Evolutionary conservation across 2,888 invertebrate species (phyloP).

Genomic region (Diogma glabrata): DNA sequence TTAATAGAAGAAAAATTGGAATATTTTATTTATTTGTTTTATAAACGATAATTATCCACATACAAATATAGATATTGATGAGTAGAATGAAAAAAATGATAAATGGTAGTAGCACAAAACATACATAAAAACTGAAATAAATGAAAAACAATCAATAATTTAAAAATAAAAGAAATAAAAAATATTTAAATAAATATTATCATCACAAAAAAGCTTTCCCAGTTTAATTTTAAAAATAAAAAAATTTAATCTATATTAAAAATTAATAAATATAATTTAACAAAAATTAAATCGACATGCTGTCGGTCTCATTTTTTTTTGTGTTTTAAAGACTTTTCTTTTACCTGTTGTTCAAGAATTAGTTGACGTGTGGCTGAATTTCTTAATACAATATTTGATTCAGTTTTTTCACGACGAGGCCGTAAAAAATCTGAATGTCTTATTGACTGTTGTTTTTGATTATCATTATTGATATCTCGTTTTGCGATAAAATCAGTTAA

Average conservation of each 20-base stretch:
- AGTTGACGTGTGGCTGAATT: constrained; percentile 43
- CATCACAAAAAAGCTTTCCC: constrained; percentile 4
- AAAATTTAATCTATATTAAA: neutral
- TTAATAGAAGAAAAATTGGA: too few species aligned
- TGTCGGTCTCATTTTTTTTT: constrained; percentile 6
- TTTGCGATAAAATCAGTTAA: constrained; percentile 52
- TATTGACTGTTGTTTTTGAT: constrained; percentile 18
- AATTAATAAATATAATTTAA: constrained; percentile 4
- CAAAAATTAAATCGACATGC: constrained; percentile 7
- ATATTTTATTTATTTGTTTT: too few species aligned
- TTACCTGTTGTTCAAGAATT: constrained; percentile 31
- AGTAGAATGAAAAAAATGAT: too few species aligned
- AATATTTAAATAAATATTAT: too few species aligned
- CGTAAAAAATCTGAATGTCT: constrained; percentile 40
- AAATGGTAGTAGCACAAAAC: too few species aligned
- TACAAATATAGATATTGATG: too few species aligned
- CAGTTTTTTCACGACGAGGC: constrained; percentile 78
- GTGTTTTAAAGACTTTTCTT: constrained; percentile 11
- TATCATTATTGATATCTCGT: constrained; percentile 15
- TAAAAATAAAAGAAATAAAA: too few species aligned
- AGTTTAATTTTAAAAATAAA: too few species aligned
- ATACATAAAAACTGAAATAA: too few species aligned
- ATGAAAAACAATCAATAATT: too few species aligned
- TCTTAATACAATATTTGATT: constrained; percentile 72
- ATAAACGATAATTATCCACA: too few species aligned